A percentile compares a stretch with the other conserved stretches of the same genome.
Conservation (phyloP, 2,888 invertebrate species). For the Hedya salicella region DNA sequence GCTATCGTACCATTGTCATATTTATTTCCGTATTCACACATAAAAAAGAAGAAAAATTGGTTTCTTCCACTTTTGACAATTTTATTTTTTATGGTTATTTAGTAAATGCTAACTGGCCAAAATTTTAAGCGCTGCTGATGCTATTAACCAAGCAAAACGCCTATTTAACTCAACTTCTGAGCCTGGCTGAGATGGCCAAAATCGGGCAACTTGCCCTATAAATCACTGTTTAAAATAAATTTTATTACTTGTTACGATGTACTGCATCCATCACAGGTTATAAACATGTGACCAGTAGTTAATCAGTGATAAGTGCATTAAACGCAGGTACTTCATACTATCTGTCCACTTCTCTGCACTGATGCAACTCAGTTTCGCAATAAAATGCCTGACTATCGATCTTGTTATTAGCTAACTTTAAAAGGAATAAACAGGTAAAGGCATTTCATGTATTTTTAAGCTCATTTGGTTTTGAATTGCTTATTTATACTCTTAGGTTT, state of each 20-base stretch:
- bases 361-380: constrained; percentile 42
- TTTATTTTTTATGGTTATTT: too few relatives aligned
- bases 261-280: not conserved
- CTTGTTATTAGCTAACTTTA: constrained; percentile 23
- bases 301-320: constrained; percentile 62
- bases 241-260: not conserved
- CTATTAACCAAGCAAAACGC: too few relatives aligned
- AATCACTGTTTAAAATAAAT: too few relatives aligned
- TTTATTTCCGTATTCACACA: too few relatives aligned
- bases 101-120: too few relatives aligned
- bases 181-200: too few relatives aligned
- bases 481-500: not conserved
- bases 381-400: constrained; percentile 28
- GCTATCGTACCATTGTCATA: too few relatives aligned
- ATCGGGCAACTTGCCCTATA: too few relatives aligned
- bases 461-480: not conserved
- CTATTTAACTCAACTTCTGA: too few relatives aligned
- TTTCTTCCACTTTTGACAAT: too few relatives aligned
- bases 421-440: constrained; percentile 33
- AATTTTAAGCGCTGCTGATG: too few relatives aligned
- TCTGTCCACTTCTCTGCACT: constrained; percentile 38
- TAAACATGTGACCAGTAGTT: constrained; percentile 41
- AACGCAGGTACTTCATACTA: constrained; percentile 53
- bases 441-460: constrained; percentile 25
- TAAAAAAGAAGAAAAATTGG: too few relatives aligned